Conservation (phyloP, 2,888 invertebrate genomes). For the Pycnomerus fuliginosus region DNA sequence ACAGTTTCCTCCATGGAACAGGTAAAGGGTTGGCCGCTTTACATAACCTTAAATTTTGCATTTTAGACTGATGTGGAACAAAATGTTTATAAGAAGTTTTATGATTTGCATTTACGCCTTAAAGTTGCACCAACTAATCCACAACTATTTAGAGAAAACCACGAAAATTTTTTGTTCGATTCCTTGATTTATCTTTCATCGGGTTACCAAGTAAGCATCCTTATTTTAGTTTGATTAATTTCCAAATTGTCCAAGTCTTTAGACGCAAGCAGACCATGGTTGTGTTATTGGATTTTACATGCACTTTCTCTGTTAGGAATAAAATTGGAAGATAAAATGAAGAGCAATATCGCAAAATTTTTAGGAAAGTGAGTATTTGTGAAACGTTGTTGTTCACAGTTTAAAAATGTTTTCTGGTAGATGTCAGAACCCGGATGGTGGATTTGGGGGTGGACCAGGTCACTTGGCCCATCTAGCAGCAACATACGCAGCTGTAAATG, state of each 20-base stretch:
- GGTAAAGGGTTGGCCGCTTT: slow-evolving; percentile 47
- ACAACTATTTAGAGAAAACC: slow-evolving; percentile 61
- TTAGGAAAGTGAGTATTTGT: slow-evolving; percentile 56
- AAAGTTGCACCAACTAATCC: slow-evolving; percentile 61
- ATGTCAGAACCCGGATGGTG: slow-evolving; percentile 80
- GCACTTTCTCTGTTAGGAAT: slow-evolving; percentile 76
- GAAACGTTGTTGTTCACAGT: slow-evolving; percentile 52
- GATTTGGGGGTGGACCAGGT: slow-evolving; percentile 93
- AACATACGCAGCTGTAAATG: slow-evolving; percentile 96
- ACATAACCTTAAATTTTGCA: slow-evolving; percentile 24
- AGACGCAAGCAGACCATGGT: slow-evolving; percentile 95
- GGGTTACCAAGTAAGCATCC: slow-evolving; percentile 56
- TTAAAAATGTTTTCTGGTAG: slow-evolving; percentile 42
- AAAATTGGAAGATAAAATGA: slow-evolving; percentile 58
- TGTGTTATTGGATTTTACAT: slow-evolving; percentile 96
- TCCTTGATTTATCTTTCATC: slow-evolving; percentile 68
- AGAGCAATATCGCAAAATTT: slow-evolving; percentile 60
- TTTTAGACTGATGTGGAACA: slow-evolving; percentile 60
- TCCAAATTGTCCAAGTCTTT: slow-evolving; percentile 72
- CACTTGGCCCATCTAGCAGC: slow-evolving; percentile 93
- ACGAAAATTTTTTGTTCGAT: slow-evolving; percentile 66
- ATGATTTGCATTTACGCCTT: slow-evolving; percentile 54
- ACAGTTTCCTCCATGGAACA: slow-evolving; percentile 63
- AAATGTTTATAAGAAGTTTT: slow-evolving; percentile 57
- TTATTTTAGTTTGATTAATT: slow-evolving; percentile 22